Percentiles rank a stretch among this genome's conserved stretches.
Evolutionary conservation across 1,140 invertebrate genomes (phyloP).

Genomic region (Drosophila prosaltans): DNA sequence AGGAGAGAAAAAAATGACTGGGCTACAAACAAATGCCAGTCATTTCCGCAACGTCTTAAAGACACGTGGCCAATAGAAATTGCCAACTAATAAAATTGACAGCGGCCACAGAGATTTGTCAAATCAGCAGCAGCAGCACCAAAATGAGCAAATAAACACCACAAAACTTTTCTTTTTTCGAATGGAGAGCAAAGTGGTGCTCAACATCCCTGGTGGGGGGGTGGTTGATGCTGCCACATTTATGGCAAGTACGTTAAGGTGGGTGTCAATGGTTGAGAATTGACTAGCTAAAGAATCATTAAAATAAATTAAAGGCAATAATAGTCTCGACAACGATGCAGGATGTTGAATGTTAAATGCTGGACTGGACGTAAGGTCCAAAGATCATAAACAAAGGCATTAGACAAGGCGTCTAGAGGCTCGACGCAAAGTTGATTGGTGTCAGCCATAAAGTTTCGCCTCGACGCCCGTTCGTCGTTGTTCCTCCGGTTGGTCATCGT

Average conservation of each 20-base stretch:
- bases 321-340: conserved; percentile 1
- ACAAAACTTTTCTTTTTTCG: neutral
- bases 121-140: conserved; percentile 28
- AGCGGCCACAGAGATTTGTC: conserved; percentile 61
- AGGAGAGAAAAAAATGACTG: neutral
- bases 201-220: no score
- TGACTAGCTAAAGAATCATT: conserved; percentile 37
- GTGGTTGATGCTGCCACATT: conserved; percentile 29
- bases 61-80: conserved; percentile 60
- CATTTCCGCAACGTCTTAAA: conserved; percentile 72
- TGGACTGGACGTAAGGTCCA: neutral
- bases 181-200: neutral
- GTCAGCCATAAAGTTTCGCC: conserved; percentile 76
- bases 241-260: conserved; percentile 58
- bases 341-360: neutral
- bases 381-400: conserved; percentile 73
- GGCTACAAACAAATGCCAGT: conserved; percentile 55
- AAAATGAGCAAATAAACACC: conserved; percentile 45
- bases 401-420: conserved; percentile 63
- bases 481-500: no score
- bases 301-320: conserved; percentile 58
- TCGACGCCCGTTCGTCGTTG: conserved; percentile 30
- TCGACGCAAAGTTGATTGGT: conserved; percentile 78
- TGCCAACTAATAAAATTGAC: conserved; percentile 74
- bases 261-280: conserved; percentile 11